A percentile compares a stretch with the other conserved stretches of the same genome.
Evolutionary conservation across 2,113 vertebrate genomes (phyloP).

Genomic region (Miniopterus natalensis): DNA sequence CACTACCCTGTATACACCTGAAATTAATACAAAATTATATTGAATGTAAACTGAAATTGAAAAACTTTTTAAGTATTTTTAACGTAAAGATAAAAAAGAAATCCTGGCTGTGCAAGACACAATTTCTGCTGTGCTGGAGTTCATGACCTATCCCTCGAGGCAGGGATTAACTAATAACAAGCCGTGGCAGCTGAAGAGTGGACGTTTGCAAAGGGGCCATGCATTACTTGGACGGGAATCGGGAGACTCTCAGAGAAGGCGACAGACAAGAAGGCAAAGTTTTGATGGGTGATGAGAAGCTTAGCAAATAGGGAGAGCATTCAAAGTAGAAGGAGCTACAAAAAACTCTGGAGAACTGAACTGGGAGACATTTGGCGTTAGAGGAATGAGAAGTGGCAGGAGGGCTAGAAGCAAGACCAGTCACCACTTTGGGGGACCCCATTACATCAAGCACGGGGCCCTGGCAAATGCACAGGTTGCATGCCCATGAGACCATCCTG

Average conservation of each 20-base stretch:
- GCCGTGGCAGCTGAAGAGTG: not conserved
- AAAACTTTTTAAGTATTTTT: not conserved
- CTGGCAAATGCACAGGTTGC: not conserved
- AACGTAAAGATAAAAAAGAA: not conserved
- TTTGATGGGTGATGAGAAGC: not conserved
- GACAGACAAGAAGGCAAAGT: not conserved
- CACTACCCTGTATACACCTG: not conserved
- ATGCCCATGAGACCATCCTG: not conserved
- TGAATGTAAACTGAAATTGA: not conserved
- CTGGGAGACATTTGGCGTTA: not conserved
- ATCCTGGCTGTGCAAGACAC: not conserved
- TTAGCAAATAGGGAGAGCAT: not conserved
- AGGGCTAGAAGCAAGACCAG: not conserved
- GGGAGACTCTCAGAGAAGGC: not conserved
- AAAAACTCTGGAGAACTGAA: not conserved
- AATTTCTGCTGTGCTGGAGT: not conserved
- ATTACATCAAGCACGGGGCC: not conserved
- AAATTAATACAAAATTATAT: not conserved
- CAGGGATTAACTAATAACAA: slow-evolving; percentile 27
- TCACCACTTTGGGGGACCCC: not conserved
- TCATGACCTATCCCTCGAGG: not conserved
- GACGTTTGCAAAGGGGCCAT: not conserved
- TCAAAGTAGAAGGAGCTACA: not conserved
- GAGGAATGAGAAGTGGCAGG: not conserved
- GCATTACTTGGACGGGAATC: not conserved